Conservation (phyloP, 1,140 invertebrate genomes). For the Brachionus asplanchnoidis region DNA sequence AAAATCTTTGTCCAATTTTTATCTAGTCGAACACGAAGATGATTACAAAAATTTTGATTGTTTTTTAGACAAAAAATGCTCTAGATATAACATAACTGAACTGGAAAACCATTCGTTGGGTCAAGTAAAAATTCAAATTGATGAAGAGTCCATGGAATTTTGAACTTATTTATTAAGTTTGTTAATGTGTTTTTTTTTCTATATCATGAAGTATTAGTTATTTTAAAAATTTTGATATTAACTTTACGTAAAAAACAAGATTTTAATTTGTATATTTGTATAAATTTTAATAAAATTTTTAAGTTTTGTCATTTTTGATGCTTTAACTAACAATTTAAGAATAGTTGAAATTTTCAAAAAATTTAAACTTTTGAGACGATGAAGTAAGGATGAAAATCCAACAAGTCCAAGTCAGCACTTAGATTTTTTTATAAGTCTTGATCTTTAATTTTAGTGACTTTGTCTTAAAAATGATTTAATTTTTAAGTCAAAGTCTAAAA, state of each 20-base stretch:
- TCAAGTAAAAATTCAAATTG: not conserved
- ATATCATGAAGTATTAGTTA: not conserved
- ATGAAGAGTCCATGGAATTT: not conserved
- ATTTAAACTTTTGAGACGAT: too few species aligned
- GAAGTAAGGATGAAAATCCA: too few species aligned
- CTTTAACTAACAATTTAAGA: not conserved
- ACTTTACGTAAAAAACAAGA: not conserved
- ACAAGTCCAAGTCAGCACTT: too few species aligned
- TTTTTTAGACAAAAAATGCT: not conserved
- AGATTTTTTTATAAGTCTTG: too few species aligned
- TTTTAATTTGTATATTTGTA: not conserved
- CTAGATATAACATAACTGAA: not conserved
- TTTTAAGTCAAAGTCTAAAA: too few species aligned
- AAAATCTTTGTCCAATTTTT: not conserved
- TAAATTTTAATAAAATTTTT: not conserved
- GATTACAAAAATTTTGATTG: not conserved
- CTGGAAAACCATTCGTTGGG: not conserved
- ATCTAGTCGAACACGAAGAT: constrained; percentile 15
- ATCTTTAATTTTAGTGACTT: too few species aligned
- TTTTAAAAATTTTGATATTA: not conserved
- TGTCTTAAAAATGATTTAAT: too few species aligned
- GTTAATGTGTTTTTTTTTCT: not conserved
- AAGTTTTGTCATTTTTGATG: not conserved
- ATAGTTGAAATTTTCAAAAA: not conserved
- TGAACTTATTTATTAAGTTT: not conserved